These are phyloP conservation scores for Chelmon rostratus DNA, from an alignment of 2,797 vertebrate species.

Conservation along the genomic window DNA sequence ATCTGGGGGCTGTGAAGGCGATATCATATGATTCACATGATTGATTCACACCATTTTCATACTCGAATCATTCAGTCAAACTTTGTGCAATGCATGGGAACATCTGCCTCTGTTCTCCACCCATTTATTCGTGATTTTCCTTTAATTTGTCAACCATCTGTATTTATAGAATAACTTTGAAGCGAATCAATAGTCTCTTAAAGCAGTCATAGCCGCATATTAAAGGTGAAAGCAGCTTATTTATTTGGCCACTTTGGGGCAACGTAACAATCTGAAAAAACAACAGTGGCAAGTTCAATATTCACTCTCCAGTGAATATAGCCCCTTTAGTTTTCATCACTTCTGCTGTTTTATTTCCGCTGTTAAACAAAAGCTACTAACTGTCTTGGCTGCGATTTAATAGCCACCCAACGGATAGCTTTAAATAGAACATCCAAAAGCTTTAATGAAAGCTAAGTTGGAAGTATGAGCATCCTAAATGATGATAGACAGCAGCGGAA, in stretches of 20 bases:
- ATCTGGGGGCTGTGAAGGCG: background rate
- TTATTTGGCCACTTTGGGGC: background rate
- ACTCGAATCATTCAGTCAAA: background rate
- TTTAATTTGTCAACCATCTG: slow-evolving; percentile 8
- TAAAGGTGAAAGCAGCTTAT: background rate
- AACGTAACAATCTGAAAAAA: background rate
- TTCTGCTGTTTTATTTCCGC: background rate
- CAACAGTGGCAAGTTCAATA: background rate
- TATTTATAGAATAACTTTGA: background rate
- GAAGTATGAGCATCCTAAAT: background rate
- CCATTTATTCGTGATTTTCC: slow-evolving; percentile 7
- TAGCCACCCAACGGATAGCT: background rate
- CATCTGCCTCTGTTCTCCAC: background rate
- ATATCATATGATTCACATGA: background rate
- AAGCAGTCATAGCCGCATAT: background rate
- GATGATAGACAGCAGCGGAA: slow-evolving; percentile 10
- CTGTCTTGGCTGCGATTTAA: background rate
- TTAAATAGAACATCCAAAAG: background rate
- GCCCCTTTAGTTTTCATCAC: background rate
- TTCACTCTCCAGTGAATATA: too few species aligned
- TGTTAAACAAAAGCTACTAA: background rate
- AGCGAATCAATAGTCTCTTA: background rate
- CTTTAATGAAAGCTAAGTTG: background rate
- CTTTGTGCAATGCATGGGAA: background rate
- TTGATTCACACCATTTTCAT: too few species aligned